Evolutionary conservation across 2,113 vertebrate species (phyloP).

Genomic region (Myiopsitta monachus): DNA sequence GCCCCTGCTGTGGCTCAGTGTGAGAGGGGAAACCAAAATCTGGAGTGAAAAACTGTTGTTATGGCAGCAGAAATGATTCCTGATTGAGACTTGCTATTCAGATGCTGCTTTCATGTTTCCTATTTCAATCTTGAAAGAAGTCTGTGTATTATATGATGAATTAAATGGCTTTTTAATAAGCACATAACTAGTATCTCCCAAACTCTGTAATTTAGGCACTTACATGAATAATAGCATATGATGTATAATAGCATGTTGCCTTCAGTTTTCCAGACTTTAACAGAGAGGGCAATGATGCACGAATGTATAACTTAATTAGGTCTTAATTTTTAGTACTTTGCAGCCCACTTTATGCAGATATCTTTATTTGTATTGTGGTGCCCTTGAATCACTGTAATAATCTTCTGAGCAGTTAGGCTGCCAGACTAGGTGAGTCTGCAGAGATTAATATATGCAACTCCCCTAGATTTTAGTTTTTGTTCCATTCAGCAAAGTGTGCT

Average conservation of each 20-base stretch:
- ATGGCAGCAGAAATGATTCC: constrained; percentile 38
- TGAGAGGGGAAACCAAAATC: background rate
- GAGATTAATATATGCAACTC: background rate
- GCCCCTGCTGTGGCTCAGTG: background rate
- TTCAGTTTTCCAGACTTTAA: constrained; percentile 7
- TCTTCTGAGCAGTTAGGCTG: background rate
- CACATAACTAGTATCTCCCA: constrained; percentile 12
- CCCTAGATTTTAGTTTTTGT: background rate
- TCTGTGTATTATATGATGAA: constrained; percentile 31
- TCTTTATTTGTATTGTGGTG: background rate
- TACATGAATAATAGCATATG: constrained; percentile 50
- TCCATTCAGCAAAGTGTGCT: background rate
- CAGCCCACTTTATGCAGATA: background rate
- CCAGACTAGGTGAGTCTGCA: background rate
- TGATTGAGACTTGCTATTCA: constrained; percentile 24
- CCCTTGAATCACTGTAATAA: background rate
- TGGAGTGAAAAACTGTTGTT: background rate
- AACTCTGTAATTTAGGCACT: constrained; percentile 52
- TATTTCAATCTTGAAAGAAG: background rate
- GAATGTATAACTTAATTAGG: constrained; percentile 39
- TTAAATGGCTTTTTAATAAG: constrained; percentile 48
- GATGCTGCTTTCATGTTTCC: background rate
- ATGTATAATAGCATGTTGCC: constrained; percentile 41
- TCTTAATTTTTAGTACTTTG: constrained; percentile 46
- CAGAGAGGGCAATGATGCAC: constrained; percentile 34